Conservation (phyloP, 2,113 vertebrate genomes). For the Etheostoma cragini region DNA sequence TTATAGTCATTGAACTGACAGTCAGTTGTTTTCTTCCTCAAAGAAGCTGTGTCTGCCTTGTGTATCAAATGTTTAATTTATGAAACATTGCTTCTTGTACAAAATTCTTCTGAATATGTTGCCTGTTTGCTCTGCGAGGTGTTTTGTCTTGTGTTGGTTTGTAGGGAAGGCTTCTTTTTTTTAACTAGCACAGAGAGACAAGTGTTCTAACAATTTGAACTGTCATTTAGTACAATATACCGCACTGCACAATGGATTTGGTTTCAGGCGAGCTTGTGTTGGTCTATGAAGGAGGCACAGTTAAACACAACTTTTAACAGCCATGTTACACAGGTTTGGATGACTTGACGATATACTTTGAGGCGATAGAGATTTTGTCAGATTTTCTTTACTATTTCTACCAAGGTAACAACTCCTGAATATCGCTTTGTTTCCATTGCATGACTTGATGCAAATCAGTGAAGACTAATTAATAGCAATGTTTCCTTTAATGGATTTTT, state of each 20-base stretch:
- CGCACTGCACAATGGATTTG: conserved; percentile 19
- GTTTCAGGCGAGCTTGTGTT: conserved; percentile 15
- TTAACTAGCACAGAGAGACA: conserved; percentile 20
- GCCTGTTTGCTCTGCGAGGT: conserved; percentile 39
- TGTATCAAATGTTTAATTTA: conserved; percentile 70
- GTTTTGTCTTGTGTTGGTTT: conserved; percentile 51
- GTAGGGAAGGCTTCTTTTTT: conserved; percentile 14
- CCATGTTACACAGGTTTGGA: conserved; percentile 7
- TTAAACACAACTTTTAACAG: background rate
- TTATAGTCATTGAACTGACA: conserved; percentile 62
- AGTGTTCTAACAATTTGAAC: conserved; percentile 55
- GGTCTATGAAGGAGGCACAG: background rate
- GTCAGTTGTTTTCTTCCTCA: conserved; percentile 55
- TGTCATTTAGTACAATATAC: conserved; percentile 28
- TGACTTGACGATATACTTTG: background rate
- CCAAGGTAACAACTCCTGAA: background rate
- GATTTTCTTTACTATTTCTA: background rate
- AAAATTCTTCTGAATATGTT: conserved; percentile 42
- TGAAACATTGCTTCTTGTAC: conserved; percentile 43
- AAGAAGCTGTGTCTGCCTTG: conserved; percentile 57
- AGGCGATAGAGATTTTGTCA: background rate
- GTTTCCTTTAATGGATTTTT: background rate
- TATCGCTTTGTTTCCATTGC: background rate
- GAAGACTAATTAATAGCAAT: background rate
- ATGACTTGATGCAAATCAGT: background rate